A percentile compares a stretch with the other conserved stretches of the same genome.
Evolutionary conservation across 2,113 vertebrate species (phyloP).

Genomic region (Oncorhynchus nerka): DNA sequence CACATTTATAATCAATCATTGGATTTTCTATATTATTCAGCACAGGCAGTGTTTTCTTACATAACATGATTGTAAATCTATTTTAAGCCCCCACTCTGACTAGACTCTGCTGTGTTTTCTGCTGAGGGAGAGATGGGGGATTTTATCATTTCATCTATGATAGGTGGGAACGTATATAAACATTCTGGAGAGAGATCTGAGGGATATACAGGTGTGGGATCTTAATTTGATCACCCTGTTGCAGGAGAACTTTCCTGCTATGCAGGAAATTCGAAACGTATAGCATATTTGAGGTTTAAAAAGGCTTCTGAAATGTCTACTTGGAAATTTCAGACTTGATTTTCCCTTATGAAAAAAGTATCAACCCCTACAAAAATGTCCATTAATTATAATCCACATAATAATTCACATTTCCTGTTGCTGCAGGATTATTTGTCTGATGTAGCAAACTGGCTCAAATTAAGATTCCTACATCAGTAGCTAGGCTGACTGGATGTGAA

Average conservation of each 20-base stretch:
- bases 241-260: too few species aligned
- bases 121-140: neutral
- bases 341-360: too few species aligned
- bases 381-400: too few species aligned
- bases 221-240: too few species aligned
- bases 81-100: slow-evolving; percentile 1
- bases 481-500: neutral
- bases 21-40: slow-evolving; percentile 17
- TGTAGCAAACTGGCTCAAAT: too few species aligned
- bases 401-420: too few species aligned
- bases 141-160: slow-evolving; percentile 1
- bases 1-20: neutral
- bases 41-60: neutral
- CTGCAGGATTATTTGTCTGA: too few species aligned
- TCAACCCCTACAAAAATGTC: too few species aligned
- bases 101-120: neutral
- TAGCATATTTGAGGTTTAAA: too few species aligned
- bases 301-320: too few species aligned
- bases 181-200: neutral
- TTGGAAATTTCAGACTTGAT: too few species aligned
- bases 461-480: neutral
- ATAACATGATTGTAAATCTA: slow-evolving; percentile 10
- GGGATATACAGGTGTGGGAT: neutral
- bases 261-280: too few species aligned
- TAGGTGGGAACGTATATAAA: neutral